Evolutionary conservation across 53 echinoderm and acorn worm genomes (phyloP).

Genomic region (Henricia sp.): DNA sequence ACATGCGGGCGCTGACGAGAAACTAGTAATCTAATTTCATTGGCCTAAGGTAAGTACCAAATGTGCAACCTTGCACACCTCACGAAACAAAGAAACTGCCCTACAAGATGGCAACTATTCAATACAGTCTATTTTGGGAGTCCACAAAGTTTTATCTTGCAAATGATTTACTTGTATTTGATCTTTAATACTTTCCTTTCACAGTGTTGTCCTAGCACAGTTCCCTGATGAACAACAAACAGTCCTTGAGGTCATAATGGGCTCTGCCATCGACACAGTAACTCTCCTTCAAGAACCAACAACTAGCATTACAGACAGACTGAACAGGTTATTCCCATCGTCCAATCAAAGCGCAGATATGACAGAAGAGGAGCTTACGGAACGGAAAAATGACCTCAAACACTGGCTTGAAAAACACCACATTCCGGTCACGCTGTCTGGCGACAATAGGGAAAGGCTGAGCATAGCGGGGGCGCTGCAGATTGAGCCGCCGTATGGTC

Average conservation of each 20-base stretch:
- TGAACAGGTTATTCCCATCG: constrained; percentile 36
- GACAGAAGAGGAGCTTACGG: constrained; percentile 31
- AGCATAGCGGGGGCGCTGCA: constrained; percentile 80
- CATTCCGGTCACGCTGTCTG: constrained; percentile 75
- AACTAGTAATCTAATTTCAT: too few relatives aligned
- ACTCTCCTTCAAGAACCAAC: constrained; percentile 35
- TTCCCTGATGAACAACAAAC: constrained; percentile 22
- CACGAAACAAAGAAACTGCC: too few relatives aligned
- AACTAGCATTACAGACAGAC: constrained; percentile 27
- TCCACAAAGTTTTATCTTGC: too few relatives aligned
- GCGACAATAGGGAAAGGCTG: constrained; percentile 70
- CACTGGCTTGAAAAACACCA: constrained; percentile 86
- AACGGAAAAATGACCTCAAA: constrained; percentile 69
- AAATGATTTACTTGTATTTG: neutral
- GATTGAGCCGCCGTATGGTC: constrained; percentile 87
- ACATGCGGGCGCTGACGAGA: too few relatives aligned
- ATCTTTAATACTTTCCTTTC: neutral
- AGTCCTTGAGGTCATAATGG: constrained; percentile 61
- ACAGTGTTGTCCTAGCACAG: constrained; percentile 60
- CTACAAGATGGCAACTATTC: too few relatives aligned
- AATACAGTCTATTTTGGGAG: too few relatives aligned
- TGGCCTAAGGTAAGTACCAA: too few relatives aligned
- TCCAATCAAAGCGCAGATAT: neutral
- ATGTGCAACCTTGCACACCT: too few relatives aligned
- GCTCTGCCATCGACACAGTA: constrained; percentile 68